Percentiles rank a stretch among this genome's conserved stretches.
Evolutionary conservation across 2,888 invertebrate species (phyloP).

Genomic region (Dyspetes luteomarginatus): DNA sequence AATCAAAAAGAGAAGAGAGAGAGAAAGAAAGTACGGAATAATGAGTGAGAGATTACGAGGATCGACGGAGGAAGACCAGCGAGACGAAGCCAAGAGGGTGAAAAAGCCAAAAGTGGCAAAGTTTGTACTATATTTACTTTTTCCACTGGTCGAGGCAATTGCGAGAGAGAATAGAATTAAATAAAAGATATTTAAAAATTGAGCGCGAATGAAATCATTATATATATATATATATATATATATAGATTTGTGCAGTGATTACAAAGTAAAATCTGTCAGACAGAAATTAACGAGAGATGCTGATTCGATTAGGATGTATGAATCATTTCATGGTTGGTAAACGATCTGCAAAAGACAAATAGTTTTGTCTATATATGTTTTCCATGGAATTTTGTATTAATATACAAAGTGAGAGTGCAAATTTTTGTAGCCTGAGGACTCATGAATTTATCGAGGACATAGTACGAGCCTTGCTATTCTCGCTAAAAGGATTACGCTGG

Average conservation of each 20-base stretch:
- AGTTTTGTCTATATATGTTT: no score
- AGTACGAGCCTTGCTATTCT: not conserved
- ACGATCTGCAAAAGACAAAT: not conserved
- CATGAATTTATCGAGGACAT: not conserved
- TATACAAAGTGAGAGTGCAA: not conserved
- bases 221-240: not conserved
- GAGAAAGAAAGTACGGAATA: slow-evolving; percentile 40
- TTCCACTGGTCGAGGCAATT: slow-evolving; percentile 13
- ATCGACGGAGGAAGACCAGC: slow-evolving; percentile 58
- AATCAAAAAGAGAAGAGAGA: slow-evolving; percentile 59
- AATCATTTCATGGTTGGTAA: not conserved
- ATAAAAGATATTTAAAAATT: not conserved
- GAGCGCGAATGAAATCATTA: not conserved
- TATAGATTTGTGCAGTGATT: not conserved
- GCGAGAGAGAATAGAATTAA: not conserved
- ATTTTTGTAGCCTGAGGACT: not conserved
- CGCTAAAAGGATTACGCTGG: not conserved
- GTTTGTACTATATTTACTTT: not conserved
- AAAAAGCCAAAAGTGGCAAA: slow-evolving; percentile 34
- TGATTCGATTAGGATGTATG: not conserved
- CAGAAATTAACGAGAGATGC: not conserved
- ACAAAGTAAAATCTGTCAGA: no score
- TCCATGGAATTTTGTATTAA: not conserved
- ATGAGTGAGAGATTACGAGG: slow-evolving; percentile 27
- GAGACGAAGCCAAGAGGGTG: slow-evolving; percentile 33